Evolutionary conservation across 2,888 invertebrate genomes (phyloP).

Genomic region (Hartigia nigra): DNA sequence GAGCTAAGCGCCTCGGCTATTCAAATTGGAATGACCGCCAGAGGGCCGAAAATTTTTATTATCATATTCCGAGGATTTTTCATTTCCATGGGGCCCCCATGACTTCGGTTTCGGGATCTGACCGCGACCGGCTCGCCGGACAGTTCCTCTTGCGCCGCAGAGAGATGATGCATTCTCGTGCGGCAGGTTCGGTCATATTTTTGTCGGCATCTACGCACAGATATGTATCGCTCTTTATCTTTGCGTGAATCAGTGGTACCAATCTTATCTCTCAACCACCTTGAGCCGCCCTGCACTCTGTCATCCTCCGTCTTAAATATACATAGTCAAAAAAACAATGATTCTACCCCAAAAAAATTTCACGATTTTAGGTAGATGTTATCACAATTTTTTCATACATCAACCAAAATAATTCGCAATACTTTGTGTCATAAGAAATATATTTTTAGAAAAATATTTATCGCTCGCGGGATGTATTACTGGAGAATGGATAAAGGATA

Average conservation of each 20-base stretch:
- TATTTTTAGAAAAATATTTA: background rate
- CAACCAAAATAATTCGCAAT: too few species aligned
- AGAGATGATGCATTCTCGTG: background rate
- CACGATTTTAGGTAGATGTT: background rate
- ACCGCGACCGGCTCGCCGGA: background rate
- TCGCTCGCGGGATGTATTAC: background rate
- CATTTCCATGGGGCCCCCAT: constrained; percentile 35
- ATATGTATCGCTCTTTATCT: constrained; percentile 39
- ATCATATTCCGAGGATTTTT: constrained; percentile 54
- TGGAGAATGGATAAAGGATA: background rate
- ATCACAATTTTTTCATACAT: too few species aligned
- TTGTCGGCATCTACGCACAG: constrained; percentile 37
- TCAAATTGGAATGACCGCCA: constrained; percentile 31
- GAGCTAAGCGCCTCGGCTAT: constrained; percentile 28
- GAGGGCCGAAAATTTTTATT: constrained; percentile 40
- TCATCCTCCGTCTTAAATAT: constrained; percentile 27
- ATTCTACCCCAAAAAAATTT: background rate
- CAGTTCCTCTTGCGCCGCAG: background rate
- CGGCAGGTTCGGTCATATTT: constrained; percentile 28
- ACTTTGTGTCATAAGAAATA: background rate
- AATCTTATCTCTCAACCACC: constrained; percentile 47
- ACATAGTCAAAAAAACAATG: background rate
- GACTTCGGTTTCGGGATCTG: constrained; percentile 1
- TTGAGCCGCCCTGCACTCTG: constrained; percentile 36
- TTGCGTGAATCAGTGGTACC: constrained; percentile 43